Conservation (phyloP, 2,888 invertebrate species). For the Stegana nigrithorax region DNA sequence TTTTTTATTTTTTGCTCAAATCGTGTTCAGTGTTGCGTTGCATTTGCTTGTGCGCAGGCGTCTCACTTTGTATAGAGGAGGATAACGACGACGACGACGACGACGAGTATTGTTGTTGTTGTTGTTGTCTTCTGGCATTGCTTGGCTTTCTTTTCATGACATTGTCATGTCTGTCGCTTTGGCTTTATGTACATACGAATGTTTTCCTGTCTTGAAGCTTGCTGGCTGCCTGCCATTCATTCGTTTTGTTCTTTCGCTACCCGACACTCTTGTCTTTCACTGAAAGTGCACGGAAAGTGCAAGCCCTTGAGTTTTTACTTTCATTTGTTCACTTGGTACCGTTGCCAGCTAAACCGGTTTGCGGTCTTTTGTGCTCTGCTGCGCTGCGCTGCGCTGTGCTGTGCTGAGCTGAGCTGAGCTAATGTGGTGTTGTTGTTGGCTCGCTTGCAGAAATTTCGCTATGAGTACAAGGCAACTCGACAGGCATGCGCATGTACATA, state of each 20-base stretch:
- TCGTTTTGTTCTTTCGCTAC: constrained; percentile 27
- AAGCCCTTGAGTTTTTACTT: constrained; percentile 69
- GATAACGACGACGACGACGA: background rate
- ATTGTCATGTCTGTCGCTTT: too few species aligned
- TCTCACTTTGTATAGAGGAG: constrained; percentile 35
- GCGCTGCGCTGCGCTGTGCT: background rate
- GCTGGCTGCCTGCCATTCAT: background rate
- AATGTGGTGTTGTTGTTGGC: background rate
- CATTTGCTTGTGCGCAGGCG: background rate
- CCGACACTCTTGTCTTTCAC: constrained; percentile 4
- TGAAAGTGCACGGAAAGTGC: constrained; percentile 60
- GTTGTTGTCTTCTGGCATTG: constrained; percentile 13
- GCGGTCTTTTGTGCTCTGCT: constrained; percentile 22
- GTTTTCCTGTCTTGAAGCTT: background rate
- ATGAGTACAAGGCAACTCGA: background rate
- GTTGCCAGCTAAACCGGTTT: too few species aligned
- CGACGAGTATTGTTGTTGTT: background rate
- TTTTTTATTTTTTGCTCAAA: background rate
- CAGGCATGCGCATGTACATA: background rate
- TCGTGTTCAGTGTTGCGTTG: constrained; percentile 9
- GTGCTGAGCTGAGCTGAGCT: background rate
- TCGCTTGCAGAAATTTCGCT: background rate
- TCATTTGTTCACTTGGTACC: too few species aligned
- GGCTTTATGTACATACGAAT: background rate
- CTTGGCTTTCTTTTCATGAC: constrained; percentile 5